These are phyloP conservation scores for Ceyx margarethae DNA, from an alignment of 2,113 vertebrate species.

Conservation along the genomic window DNA sequence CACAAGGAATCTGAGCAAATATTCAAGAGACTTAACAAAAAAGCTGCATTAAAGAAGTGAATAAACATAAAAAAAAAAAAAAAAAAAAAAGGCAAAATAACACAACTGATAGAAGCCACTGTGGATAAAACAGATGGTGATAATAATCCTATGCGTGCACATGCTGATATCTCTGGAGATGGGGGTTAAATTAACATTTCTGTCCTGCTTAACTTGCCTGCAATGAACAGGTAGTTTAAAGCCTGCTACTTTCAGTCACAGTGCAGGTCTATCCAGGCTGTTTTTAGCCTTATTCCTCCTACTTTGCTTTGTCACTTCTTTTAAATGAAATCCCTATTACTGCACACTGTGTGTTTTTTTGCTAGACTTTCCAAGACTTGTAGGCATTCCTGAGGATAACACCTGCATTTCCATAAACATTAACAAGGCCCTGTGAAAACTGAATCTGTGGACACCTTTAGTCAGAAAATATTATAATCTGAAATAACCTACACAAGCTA, in stretches of 20 bases:
- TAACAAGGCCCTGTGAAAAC: background rate
- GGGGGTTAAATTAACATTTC: background rate
- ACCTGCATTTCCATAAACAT: background rate
- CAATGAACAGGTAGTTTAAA: background rate
- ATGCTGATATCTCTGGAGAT: background rate
- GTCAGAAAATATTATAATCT: background rate
- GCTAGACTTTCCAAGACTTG: background rate
- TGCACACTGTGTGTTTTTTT: background rate
- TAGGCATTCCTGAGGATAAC: background rate
- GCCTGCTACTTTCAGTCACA: background rate
- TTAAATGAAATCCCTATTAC: background rate
- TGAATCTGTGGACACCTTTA: background rate
- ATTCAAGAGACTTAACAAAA: too few species aligned
- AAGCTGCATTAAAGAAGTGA: too few species aligned
- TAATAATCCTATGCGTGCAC: background rate
- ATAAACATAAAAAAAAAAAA: conserved; percentile 7
- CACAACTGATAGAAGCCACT: background rate
- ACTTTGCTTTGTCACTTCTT: background rate
- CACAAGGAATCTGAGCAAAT: too few species aligned
- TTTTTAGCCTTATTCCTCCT: background rate
- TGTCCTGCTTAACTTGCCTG: background rate
- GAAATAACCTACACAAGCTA: accelerated
- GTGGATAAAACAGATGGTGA: background rate
- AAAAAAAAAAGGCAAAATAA: background rate
- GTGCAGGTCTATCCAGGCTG: background rate